Evolutionary conservation across 2,888 invertebrate species (phyloP).

Genomic region (Thereva unica): DNA sequence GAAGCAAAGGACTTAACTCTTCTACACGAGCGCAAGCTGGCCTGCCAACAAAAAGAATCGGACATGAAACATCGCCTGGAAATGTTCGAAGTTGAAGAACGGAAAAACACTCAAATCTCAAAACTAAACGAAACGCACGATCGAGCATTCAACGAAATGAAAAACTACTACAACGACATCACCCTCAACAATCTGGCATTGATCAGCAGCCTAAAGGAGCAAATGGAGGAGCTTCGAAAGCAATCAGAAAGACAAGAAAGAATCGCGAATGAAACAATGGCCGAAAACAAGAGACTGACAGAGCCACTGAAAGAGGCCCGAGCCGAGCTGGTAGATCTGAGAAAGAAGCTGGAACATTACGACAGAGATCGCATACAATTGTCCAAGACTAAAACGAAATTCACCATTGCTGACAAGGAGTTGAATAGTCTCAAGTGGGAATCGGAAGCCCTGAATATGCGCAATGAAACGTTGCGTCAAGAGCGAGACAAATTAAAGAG

Average conservation of each 20-base stretch:
- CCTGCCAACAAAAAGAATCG: constrained; percentile 71
- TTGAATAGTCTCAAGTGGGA: constrained; percentile 67
- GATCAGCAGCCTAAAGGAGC: constrained; percentile 87
- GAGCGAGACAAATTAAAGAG: constrained; percentile 80
- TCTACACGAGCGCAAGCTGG: constrained; percentile 66
- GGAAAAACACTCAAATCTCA: constrained; percentile 85
- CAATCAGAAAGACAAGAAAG: constrained; percentile 79
- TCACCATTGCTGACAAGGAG: constrained; percentile 59
- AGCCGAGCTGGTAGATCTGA: constrained; percentile 71
- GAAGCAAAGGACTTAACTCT: constrained; percentile 68
- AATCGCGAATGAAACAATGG: constrained; percentile 61
- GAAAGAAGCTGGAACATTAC: constrained; percentile 79
- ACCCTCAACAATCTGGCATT: constrained; percentile 89
- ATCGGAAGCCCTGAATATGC: constrained; percentile 71
- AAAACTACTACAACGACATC: constrained; percentile 94
- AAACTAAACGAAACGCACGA: constrained; percentile 82
- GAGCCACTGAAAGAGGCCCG: constrained; percentile 75
- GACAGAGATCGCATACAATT: constrained; percentile 82
- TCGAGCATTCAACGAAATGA: constrained; percentile 83
- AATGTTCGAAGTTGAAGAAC: constrained; percentile 85
- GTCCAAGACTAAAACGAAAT: constrained; percentile 56
- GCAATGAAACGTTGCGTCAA: constrained; percentile 73
- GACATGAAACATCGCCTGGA: constrained; percentile 78
- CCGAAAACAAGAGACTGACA: constrained; percentile 73
- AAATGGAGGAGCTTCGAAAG: constrained; percentile 75